Base-by-base conservation (phyloP, 2,888 invertebrate genomes). In the Druceiella hillmani region DNA sequence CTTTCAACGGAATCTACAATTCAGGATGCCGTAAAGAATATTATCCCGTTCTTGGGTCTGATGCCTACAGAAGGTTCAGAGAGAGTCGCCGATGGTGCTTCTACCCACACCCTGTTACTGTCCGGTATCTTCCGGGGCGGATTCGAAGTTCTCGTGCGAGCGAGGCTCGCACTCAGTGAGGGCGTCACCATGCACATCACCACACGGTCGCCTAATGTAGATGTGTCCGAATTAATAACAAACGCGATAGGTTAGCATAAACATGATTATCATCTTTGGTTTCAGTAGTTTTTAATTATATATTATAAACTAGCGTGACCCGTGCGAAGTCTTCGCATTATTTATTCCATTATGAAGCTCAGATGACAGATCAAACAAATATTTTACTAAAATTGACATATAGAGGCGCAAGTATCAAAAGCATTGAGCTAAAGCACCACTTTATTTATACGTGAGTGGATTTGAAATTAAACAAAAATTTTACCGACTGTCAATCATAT, bases 121-220 rank as follows among this genome's bases (percentile, higher is more conserved):
- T 81, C 88, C 20, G 99, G 94, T 4, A 72, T 88, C 14, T 99
- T 91, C 60, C 78, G 98, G 39, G 93, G 93, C 1, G 93, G 93
- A 0, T 81, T 85, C 36, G 92, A 95, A 40, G 83, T 95, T 17
- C 66, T 97, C 36, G 89, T 93, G 0, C 74, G 87, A 43, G 87
- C 93, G 2, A 89, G 92, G 59, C 60, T 92, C 42, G 84, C 83
- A 0, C 58, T 72, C 16, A 76, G 79, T 22, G 77, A 75, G 17
- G 85, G 87, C n/a, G 89, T 97, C 0, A 93, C 93, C 3, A 92
- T 98, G 89, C 89, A 93, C 59, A 68, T 98, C 36, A 87, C 90
- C 0, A 89, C 95, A 1, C 73, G 94, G 28, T 88, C 92, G 13
- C 84, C 87, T 9, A 82, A 91, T 61, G 80, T 86, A 33, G 83